Base-by-base conservation (phyloP, 2,113 vertebrate species). In the Tylochromis polylepis region DNA sequence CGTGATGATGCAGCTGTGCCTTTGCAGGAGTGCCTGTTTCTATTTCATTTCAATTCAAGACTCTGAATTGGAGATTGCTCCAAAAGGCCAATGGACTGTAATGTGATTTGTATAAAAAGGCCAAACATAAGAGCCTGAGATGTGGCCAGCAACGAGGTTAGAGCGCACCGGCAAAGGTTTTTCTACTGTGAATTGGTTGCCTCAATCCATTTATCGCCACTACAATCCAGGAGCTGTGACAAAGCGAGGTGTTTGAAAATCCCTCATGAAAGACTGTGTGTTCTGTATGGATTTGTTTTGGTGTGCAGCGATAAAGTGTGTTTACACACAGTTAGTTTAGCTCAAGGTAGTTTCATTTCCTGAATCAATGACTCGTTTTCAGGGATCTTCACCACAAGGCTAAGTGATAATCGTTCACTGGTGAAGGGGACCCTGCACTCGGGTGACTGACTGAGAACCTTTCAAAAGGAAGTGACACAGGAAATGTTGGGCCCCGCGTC, bases 261-360 rank as follows among this genome's bases (percentile, higher is more conserved):
- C 88, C 79, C 41, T n/a, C 5, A 46, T 56, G 82, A 88, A 88
- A 78, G 81, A 62, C 79, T 24, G 41, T 27, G 75, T 60, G 84
- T 43, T 53, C 85, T 78, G 1, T 75, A 43, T 70, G 90, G 90
- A 93, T 94, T 93, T 90, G 85, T 95, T 83, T 88, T 58, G 83
- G 59, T 85, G 85, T 29, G 90, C 49, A 16, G 84, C 38, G 24
- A 87, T 81, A 80, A 62, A 86, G 83, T 75, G 65, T 62, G 65
- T 92, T 89, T 81, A 89, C 89, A 87, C 85, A 85, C 82, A 60
- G 57, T 49, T 27, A 87, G 57, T 90, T 89, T 83, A 36, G 65
- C 90, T 91, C 75, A 67, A 89, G 91, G 87, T 91, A 34, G 78
- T 90, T 94, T 89, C 88, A 95, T 94, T 94, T 94, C 85, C 87